Base-by-base conservation (phyloP, 2,888 invertebrate species). In the Dermolepida albohirtum region DNA sequence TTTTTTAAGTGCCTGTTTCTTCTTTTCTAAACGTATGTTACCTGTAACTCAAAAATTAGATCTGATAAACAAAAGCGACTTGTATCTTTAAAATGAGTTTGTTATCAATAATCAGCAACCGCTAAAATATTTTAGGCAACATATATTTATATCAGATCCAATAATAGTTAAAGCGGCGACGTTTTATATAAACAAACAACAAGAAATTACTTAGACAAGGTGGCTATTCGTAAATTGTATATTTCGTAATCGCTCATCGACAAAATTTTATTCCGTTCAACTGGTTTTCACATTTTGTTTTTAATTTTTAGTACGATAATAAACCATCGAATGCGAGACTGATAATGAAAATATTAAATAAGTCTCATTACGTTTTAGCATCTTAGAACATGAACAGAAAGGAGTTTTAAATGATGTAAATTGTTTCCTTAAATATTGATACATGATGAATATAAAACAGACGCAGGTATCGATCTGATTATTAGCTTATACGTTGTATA, bases 101-200 rank as follows among this genome's bases (percentile, higher is more conserved):
- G n/a, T n/a, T n/a, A n/a, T n/a, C n/a, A n/a, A n/a, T n/a, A n/a
- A n/a, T n/a, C n/a, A n/a, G n/a, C n/a, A n/a, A n/a, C n/a, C n/a
- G n/a, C n/a, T n/a, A n/a, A n/a, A n/a, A n/a, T n/a, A n/a, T n/a
- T n/a, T n/a, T n/a, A n/a, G n/a, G n/a, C 47, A 12, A 10, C 14
- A 47, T 8, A 47, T 43, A 29, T 57, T 57, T 27, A 5, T 44
- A 59, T 2, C 34, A 47, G 14, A n/a, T 17, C 14, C 7, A 34
- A 59, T 59, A 59, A 59, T 47, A 29, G 10, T 14, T n/a, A 59
- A 29, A 17, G 29, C 44, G 47, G 47, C 47, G 29, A 59, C 12
- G 27, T 47, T 27, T 59, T 40, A 43, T 47, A 59, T 59, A 44
- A 59, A 59, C 29, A 59, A 59, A 59, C 34, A 59, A 59, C 34